Evolutionary conservation across 1,140 invertebrate genomes (phyloP).

Genomic region (Pseudomyrmex dendroicus): DNA sequence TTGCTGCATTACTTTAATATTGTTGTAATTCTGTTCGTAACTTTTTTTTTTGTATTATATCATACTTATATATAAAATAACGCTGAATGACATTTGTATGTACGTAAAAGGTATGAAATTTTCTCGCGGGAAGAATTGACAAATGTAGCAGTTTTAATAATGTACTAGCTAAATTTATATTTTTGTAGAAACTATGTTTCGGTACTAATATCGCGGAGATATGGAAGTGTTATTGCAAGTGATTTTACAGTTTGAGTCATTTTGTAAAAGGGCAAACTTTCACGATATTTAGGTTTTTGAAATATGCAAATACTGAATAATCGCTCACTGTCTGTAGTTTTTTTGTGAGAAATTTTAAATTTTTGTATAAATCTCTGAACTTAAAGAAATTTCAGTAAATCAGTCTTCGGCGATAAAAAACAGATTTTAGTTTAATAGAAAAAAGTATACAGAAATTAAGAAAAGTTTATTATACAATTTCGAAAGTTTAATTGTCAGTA

Average conservation of each 20-base stretch:
- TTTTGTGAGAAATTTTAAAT: background rate
- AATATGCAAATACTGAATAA: slow-evolving; percentile 37
- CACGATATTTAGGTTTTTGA: slow-evolving; percentile 1
- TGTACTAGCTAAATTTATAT: slow-evolving; percentile 40
- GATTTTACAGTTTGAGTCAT: background rate
- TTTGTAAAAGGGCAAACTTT: background rate
- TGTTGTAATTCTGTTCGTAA: background rate
- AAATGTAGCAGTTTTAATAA: slow-evolving; percentile 16
- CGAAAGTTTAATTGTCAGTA: background rate
- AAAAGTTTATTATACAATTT: background rate
- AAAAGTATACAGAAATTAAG: background rate
- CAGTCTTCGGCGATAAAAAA: background rate
- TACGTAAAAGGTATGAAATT: slow-evolving; percentile 16
- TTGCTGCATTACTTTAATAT: background rate
- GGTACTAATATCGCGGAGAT: slow-evolving; percentile 1
- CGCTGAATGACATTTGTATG: background rate
- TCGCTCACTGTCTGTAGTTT: background rate
- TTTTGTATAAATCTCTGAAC: background rate
- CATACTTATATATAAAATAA: background rate
- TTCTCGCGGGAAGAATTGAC: background rate
- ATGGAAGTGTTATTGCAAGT: slow-evolving; percentile 44
- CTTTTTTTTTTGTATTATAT: background rate
- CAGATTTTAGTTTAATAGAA: too few species aligned
- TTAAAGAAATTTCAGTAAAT: background rate
- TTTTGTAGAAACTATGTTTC: slow-evolving; percentile 9